A percentile compares a stretch with the other conserved stretches of the same genome.
Conservation (phyloP, 2,888 invertebrate species). For the Deroplatys truncata region DNA sequence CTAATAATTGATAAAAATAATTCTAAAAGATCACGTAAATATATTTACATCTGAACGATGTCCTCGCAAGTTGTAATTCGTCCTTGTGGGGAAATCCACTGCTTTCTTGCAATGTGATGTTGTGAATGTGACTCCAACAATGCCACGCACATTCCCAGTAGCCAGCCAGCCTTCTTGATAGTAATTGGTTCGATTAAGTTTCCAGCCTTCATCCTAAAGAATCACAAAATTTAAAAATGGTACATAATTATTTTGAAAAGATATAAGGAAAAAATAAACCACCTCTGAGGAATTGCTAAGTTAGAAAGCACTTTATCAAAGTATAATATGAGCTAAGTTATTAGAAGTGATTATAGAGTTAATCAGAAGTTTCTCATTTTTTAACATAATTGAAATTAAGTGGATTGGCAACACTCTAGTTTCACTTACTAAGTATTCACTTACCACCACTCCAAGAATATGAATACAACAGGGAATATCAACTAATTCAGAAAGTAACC, state of each 20-base stretch:
- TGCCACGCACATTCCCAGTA: constrained; percentile 88
- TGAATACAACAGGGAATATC: no score
- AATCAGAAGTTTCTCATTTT: no score
- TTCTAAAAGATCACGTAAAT: not conserved
- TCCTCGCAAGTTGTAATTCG: constrained; percentile 95
- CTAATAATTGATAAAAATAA: not conserved
- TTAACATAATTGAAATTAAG: no score
- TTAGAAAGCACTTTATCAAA: not conserved
- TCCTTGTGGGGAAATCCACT: constrained; percentile 80
- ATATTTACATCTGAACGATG: constrained; percentile 86
- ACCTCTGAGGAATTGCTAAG: no score
- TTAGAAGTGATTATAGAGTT: no score
- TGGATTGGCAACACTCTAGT: no score
- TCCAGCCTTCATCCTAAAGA: constrained; percentile 89
- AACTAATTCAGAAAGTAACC: no score
- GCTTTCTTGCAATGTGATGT: constrained; percentile 83
- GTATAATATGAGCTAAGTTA: no score
- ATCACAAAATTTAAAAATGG: not conserved
- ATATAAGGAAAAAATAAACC: no score
- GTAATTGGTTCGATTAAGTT: constrained; percentile 89
- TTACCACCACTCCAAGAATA: no score
- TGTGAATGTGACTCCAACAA: constrained; percentile 95
- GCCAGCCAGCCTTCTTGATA: constrained; percentile 98
- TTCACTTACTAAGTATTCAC: no score
- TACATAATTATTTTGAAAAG: not conserved